These are phyloP conservation scores for Seriola aureovittata DNA, from an alignment of 2,113 vertebrate species.

Conservation along the genomic window DNA sequence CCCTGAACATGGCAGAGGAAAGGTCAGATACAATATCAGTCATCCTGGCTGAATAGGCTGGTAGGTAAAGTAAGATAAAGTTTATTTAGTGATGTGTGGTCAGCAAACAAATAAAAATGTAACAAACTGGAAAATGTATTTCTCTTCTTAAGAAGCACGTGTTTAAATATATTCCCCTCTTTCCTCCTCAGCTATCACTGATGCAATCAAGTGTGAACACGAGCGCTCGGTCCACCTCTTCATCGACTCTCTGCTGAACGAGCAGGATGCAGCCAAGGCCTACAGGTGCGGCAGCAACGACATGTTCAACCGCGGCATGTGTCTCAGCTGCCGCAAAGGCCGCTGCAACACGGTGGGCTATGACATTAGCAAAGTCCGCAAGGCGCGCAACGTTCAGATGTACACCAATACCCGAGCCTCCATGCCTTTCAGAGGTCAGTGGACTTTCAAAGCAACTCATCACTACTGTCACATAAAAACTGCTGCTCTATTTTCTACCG, in stretches of 20 bases:
- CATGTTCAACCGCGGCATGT: constrained; percentile 84
- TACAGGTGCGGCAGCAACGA: constrained; percentile 81
- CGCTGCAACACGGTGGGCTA: constrained; percentile 86
- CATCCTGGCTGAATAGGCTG: not conserved
- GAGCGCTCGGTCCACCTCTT: constrained; percentile 86
- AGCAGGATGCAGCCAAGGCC: constrained; percentile 72
- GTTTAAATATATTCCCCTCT: not conserved
- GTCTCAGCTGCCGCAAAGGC: constrained; percentile 82
- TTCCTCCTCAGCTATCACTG: constrained; percentile 74
- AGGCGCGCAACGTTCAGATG: constrained; percentile 76
- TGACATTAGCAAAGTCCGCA: constrained; percentile 75
- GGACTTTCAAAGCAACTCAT: not conserved
- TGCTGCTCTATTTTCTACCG: not conserved
- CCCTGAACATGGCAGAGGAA: constrained; percentile 28
- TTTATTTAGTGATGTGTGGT: not conserved
- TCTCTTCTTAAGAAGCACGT: not conserved
- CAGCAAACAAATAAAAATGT: not conserved
- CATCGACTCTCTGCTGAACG: constrained; percentile 85
- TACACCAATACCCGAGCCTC: constrained; percentile 84
- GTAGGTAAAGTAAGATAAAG: not conserved
- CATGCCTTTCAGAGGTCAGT: constrained; percentile 87
- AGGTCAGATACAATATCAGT: constrained; percentile 5
- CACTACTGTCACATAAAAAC: not conserved
- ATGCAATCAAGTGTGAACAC: constrained; percentile 85
- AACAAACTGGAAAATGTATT: not conserved